phyloP scores from a whole-genome alignment of 1,140 invertebrate genomes.

The Halesus radiatus region DNA sequence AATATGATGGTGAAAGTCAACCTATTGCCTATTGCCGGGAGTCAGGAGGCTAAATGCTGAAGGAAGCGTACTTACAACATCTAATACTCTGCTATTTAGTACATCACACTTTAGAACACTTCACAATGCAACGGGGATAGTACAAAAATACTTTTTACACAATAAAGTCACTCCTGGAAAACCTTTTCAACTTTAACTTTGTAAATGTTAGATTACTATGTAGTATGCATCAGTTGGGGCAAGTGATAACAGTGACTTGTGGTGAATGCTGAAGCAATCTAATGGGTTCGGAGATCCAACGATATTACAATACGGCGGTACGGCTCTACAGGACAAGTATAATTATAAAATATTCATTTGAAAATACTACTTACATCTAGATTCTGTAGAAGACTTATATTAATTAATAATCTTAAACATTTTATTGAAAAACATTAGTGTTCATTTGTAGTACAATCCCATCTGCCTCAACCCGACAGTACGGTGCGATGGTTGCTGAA shows the following conservation, averaged over 20 bases:
- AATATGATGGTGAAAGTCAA: not conserved
- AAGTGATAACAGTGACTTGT: constrained; percentile 3
- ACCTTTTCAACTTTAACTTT: constrained; percentile 12
- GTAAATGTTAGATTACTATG: not conserved
- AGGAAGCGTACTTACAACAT: not conserved
- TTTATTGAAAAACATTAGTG: constrained; percentile 42
- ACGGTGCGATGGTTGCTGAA: not conserved
- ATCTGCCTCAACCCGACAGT: constrained; percentile 34
- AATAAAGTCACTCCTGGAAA: constrained; percentile 41
- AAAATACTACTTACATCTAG: constrained; percentile 72
- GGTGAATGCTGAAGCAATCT: constrained; percentile 47
- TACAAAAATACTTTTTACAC: constrained; percentile 49
- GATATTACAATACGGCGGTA: constrained; percentile 57
- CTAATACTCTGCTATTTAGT: not conserved
- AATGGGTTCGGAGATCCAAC: constrained; percentile 57
- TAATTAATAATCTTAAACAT: constrained; percentile 62
- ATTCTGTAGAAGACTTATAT: constrained; percentile 61
- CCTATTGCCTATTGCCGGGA: not conserved
- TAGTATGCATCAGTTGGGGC: not conserved
- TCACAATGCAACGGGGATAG: constrained; percentile 21
- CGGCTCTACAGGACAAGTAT: constrained; percentile 3
- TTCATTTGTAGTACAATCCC: constrained; percentile 44
- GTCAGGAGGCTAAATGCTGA: too few relatives aligned
- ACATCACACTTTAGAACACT: constrained; percentile 28
- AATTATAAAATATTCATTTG: constrained; percentile 68